Base-by-base conservation (phyloP, 2,797 vertebrate species). In the Jordanella pulchra region DNA sequence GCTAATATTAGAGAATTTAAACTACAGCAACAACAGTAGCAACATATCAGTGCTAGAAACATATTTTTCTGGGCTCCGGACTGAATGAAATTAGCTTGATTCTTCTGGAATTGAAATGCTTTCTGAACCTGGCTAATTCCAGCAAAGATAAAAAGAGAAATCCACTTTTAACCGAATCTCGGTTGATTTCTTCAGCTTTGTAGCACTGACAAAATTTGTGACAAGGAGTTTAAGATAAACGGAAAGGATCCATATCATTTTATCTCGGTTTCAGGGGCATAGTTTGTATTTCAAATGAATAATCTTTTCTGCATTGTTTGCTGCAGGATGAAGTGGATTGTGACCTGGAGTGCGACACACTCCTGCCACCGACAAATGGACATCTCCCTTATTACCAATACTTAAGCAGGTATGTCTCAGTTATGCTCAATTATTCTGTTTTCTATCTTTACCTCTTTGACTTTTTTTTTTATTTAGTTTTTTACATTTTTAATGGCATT, bases 301-400 rank as follows among this genome's bases (percentile, higher is more conserved):
- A 2, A 76, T 44, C 1, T n/a, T 17, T 30, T 3, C n/a, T 54
- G 18, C 1, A 21, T 1, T 42, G n/a, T 69, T 18, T 69, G 15
- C 54, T 67, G 30, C 93, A 95, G 30, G 93, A 95, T 67, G 95
- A 95, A 55, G 85, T 89, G 45, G 87, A 92, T 30, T 91, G 93
- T 83, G 95, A 95, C 71, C 90, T 95, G 91, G 94, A 94, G 82
- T 90, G 87, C 75, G 92, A 92, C 0, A 89, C 92, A 1, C 88
- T 96, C 84, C 90, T 96, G 69, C 95, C 95, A 50, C 95, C 93
- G 4, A 89, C 88, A 68, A 95, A 94, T 10, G 92, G 94, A 67
- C 94, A 89, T 27, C 61, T 89, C n/a, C 90, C 91, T 17, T 80
- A 91, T 61, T 93, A 94, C 77, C 94, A 86, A 73, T 95, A 94